Base-by-base conservation (phyloP, 2,888 invertebrate species). In the Pherbina coryleti region DNA sequence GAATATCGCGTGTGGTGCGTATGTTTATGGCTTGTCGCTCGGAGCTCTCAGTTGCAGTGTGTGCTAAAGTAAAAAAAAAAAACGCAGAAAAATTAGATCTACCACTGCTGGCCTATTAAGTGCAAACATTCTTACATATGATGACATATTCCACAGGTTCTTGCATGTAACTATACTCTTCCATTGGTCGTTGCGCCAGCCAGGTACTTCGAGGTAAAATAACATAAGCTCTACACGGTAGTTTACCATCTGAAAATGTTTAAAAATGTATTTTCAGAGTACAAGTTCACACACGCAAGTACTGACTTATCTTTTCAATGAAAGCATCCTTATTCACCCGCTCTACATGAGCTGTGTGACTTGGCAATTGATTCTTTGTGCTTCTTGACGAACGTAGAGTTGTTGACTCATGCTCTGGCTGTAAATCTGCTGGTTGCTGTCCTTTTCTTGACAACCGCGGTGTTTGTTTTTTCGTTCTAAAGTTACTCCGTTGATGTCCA, bases 31-130 rank as follows among this genome's bases (percentile, higher is more conserved):
- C 88, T 81, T 91, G 89, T 19, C 89, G 90, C 71, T 84, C 86
- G 0, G 88, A 90, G 80, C 90, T 90, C 82, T 91, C 91, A 2
- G 91, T 90, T 49, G 91, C 91, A 2, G 92, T 91, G 81, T 92
- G 92, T 60, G 88, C 91, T 91, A 78, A 19, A 84, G 64, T 66
- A 14, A 3, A 64, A 55, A 5, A 55, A 8, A 64, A 31, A 25
- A 2, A 62, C 7, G n/a, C n/a, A n/a, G n/a, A n/a, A n/a, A 53
- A 53, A 17, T 4, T 19, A 19, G 5, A 53, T n/a, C n/a, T 53
- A 19, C 17, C 4, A 53, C 17, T 53, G 37, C 5, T n/a, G 5
- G 1, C 4, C 5, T 19, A 19, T 25, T 76, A 51, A n/a, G 34
- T 62, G 19, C 2, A 25, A 31, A 17, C 64, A 55, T 76, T 85